Evolutionary conservation across 2,888 invertebrate genomes (phyloP).

Genomic region (Lasioglossum oenotherae): DNA sequence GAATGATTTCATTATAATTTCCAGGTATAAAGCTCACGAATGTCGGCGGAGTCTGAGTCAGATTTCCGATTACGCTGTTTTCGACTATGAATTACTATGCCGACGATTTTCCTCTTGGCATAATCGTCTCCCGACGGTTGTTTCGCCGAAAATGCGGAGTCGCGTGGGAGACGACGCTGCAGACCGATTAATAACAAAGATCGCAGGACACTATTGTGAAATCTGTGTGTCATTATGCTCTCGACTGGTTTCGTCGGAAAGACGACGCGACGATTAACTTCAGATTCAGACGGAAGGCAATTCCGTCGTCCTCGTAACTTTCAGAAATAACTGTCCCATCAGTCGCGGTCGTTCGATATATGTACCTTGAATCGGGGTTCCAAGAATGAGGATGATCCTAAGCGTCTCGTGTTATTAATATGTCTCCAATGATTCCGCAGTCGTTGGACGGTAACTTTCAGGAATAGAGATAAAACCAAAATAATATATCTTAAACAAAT

Average conservation of each 20-base stretch:
- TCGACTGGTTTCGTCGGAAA: neutral
- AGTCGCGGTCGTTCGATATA: neutral
- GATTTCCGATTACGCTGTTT: neutral
- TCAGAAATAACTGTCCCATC: constrained; percentile 21
- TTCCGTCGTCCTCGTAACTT: constrained; percentile 11
- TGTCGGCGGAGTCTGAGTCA: neutral
- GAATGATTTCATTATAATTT: neutral
- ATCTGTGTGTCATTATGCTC: constrained; percentile 11
- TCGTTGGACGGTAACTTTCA: neutral
- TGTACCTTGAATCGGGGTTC: constrained; percentile 7
- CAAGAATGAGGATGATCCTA: neutral
- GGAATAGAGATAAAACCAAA: neutral
- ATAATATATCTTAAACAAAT: neutral
- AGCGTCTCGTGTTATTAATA: constrained; percentile 15
- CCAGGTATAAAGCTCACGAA: neutral
- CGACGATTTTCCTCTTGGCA: neutral
- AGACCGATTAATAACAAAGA: constrained; percentile 5
- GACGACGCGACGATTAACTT: neutral
- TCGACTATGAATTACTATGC: neutral
- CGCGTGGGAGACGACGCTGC: constrained; percentile 24
- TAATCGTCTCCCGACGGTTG: neutral
- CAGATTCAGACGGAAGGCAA: neutral
- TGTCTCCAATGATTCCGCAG: neutral
- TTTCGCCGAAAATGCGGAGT: constrained; percentile 2
- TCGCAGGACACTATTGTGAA: constrained; percentile 37